Percentiles rank a stretch among this genome's conserved stretches.
Evolutionary conservation across 2,113 vertebrate species (phyloP).

Genomic region (Gopherus flavomarginatus): DNA sequence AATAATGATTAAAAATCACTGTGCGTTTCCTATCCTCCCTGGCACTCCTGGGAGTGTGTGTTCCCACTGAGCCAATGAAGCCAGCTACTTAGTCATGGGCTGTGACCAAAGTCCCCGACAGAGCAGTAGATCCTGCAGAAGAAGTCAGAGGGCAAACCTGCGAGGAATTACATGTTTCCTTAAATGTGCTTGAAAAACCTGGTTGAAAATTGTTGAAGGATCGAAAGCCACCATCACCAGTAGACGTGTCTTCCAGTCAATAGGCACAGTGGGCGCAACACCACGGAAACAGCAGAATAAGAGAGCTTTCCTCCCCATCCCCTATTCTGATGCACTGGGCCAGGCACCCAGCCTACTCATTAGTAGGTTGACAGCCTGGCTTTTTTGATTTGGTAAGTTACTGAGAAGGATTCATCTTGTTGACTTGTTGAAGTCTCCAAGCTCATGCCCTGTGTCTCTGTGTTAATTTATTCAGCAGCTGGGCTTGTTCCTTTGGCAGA

Average conservation of each 20-base stretch:
- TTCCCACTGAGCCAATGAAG: fast-evolving
- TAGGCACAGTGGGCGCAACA: constrained; percentile 13
- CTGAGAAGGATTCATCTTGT: background rate
- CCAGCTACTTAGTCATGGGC: fast-evolving
- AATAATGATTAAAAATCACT: constrained; percentile 30
- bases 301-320: background rate
- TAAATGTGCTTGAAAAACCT: constrained; percentile 1
- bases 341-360: background rate
- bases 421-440: fast-evolving
- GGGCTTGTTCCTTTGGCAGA: constrained; percentile 25
- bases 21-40: background rate
- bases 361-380: background rate
- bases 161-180: background rate
- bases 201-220: background rate
- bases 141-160: background rate
- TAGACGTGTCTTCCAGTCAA: constrained; percentile 40
- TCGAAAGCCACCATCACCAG: constrained; percentile 35
- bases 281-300: fast-evolving
- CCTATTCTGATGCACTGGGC: background rate
- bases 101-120: fast-evolving
- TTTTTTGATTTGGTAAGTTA: background rate
- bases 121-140: background rate
- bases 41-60: background rate
- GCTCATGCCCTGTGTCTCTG: background rate
- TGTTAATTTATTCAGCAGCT: constrained; percentile 32